Percentiles rank a stretch among this genome's conserved stretches.
Evolutionary conservation across 2,113 vertebrate species (phyloP).

Genomic region (Vanacampus margaritifer): DNA sequence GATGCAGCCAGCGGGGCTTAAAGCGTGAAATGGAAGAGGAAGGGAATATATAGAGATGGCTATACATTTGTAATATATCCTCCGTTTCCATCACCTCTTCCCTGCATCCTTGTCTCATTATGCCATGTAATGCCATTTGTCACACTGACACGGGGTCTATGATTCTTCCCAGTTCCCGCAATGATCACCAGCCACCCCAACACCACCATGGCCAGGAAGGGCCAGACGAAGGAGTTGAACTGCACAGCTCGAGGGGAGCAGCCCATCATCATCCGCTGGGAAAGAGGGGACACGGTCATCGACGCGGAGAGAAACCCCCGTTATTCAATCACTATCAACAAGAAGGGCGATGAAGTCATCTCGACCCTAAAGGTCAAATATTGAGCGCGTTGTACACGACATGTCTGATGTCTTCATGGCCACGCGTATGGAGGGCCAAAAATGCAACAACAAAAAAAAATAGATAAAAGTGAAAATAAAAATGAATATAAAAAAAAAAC

Average conservation of each 20-base stretch:
- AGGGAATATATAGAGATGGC: conserved; percentile 53
- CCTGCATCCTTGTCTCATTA: conserved; percentile 45
- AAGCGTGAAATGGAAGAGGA: conserved; percentile 64
- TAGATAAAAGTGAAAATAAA: no score
- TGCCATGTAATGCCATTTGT: conserved; percentile 31
- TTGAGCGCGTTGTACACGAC: background rate
- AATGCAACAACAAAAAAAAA: no score
- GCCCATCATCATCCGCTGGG: conserved; percentile 99
- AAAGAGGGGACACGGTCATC: conserved; percentile 95
- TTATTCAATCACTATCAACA: conserved; percentile 93
- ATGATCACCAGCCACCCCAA: conserved; percentile 99
- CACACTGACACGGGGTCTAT: conserved; percentile 41
- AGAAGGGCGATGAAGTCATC: conserved; percentile 94
- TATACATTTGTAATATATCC: conserved; percentile 54
- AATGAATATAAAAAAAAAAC: no score
- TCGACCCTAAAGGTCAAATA: conserved; percentile 90
- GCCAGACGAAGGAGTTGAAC: conserved; percentile 94
- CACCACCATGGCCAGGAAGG: conserved; percentile 97
- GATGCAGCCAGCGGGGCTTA: conserved; percentile 43
- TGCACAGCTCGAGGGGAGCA: conserved; percentile 93
- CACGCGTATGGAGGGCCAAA: no score
- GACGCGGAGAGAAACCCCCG: conserved; percentile 91
- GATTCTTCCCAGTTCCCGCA: conserved; percentile 82
- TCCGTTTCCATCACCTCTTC: conserved; percentile 35
- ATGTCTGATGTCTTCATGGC: background rate